Evolutionary conservation across 2,797 vertebrate genomes (phyloP), one percentile per base, ranked within the genome.

Genomic region (Dermochelys coriacea): DNA sequence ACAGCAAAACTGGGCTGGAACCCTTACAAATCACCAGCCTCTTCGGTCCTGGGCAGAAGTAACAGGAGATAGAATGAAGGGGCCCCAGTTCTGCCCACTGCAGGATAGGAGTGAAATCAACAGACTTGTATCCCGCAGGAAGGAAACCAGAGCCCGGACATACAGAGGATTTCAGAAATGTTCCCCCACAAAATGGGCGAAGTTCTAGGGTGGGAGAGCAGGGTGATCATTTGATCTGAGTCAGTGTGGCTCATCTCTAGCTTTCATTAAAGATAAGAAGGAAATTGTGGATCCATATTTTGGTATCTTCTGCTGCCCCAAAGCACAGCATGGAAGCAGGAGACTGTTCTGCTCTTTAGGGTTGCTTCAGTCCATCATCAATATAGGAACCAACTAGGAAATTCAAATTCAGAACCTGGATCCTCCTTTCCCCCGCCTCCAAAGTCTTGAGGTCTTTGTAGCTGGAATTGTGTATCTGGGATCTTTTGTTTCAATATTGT

Each of bases 401-500:
- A 90, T 64, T 88, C 85, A 80, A 6, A 4, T 18, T 5, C 5
- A 83, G n/a, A 2, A 29, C 55, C 88, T 31, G 57, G 31, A 85
- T 49, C 47, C 31, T 8, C 27, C 75, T 93, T 93, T 84, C 80
- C 86, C 71, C 10, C n/a, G n/a, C 5, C 19, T 37, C 9, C 64
- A 10, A 41, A 71, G 21, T 19, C 64, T 37, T 10, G 64, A 23
- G 5, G 64, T 23, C 57, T 59, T 59, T 59, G 29, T 31, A 59
- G 29, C 57, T 59, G 12, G 57, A 59, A 59, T 29, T 31, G 12
- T 59, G 29, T 59, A 80, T 37, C 79, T 57, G 45, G 31, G 80
- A 80, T 31, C 87, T 90, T 84, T 85, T 77, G 85, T 89, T 90
- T 94, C 93, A 71, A 5, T 59, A 71, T 74, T 14, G 37, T 57